These are phyloP conservation scores for Epinotia nisella DNA, from an alignment of 2,888 invertebrate species.

Conservation along the genomic window DNA sequence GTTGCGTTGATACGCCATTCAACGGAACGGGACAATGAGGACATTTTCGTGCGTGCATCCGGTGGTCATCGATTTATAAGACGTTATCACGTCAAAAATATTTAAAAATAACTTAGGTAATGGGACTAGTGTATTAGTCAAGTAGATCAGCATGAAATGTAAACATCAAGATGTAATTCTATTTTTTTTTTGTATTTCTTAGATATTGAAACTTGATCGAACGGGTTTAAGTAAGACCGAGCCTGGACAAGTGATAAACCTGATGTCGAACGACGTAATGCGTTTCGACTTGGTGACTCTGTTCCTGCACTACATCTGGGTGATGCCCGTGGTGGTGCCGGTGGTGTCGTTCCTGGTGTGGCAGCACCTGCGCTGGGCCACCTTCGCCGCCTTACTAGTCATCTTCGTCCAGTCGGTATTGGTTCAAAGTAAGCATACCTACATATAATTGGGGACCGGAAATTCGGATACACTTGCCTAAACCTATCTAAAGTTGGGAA, in stretches of 20 bases:
- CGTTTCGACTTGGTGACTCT: slow-evolving; percentile 90
- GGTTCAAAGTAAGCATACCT: slow-evolving; percentile 72
- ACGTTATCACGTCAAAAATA: too few relatives aligned
- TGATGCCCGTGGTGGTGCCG: slow-evolving; percentile 90
- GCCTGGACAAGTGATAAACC: slow-evolving; percentile 92
- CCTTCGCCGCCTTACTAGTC: slow-evolving; percentile 71
- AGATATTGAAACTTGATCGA: slow-evolving; percentile 82
- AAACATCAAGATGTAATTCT: too few relatives aligned
- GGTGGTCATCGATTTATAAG: too few relatives aligned
- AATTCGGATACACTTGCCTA: too few relatives aligned
- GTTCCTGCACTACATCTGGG: slow-evolving; percentile 91
- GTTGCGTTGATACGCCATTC: too few relatives aligned
- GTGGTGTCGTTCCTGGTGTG: slow-evolving; percentile 81
- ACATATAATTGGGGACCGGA: background rate
- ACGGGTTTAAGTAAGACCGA: slow-evolving; percentile 85
- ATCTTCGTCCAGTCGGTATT: slow-evolving; percentile 86
- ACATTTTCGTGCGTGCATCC: too few relatives aligned
- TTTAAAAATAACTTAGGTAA: too few relatives aligned
- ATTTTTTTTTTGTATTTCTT: slow-evolving; percentile 47
- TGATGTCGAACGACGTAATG: slow-evolving; percentile 94
- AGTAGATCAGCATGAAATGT: too few relatives aligned
- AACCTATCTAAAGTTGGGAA: too few relatives aligned
- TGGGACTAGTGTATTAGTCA: too few relatives aligned
- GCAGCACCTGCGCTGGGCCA: slow-evolving; percentile 75
- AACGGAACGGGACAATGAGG: too few relatives aligned